Evolutionary conservation across 2,797 vertebrate species (phyloP).

Genomic region (Trematomus bernacchii): DNA sequence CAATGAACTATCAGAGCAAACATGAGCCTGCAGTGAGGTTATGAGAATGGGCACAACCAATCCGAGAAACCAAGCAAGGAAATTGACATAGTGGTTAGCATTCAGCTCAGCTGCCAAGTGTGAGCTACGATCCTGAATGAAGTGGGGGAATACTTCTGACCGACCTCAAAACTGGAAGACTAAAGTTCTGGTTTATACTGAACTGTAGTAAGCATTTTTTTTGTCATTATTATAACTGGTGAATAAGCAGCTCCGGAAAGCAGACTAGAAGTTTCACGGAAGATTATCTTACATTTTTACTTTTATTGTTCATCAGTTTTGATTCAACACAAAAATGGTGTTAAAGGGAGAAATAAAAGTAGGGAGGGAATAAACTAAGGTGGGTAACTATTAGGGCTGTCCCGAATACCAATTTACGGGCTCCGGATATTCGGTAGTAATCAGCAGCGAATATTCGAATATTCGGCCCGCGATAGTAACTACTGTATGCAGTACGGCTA

Average conservation of each 20-base stretch:
- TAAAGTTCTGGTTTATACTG: conserved; percentile 3
- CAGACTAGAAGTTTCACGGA: not conserved
- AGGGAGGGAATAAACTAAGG: not conserved
- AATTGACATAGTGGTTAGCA: conserved; percentile 48
- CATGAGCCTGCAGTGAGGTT: conserved; percentile 53
- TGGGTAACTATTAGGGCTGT: no score
- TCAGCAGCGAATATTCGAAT: no score
- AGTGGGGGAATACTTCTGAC: conserved; percentile 17
- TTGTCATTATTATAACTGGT: no score
- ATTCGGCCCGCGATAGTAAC: no score
- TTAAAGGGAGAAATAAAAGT: not conserved
- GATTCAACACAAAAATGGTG: not conserved
- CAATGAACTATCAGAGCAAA: conserved; percentile 59
- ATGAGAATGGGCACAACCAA: conserved; percentile 36
- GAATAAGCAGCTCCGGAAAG: no score
- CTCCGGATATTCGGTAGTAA: no score
- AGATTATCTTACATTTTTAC: not conserved
- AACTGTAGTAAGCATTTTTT: not conserved
- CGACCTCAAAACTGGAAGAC: conserved; percentile 13
- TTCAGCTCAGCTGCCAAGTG: conserved; percentile 51
- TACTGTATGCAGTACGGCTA: not conserved
- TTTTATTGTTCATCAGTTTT: not conserved
- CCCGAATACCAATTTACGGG: no score
- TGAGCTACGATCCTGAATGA: conserved; percentile 28
- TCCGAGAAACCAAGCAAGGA: conserved; percentile 45